Evolutionary conservation across 2,797 vertebrate genomes (phyloP).

Genomic region (Parambassis ranga): DNA sequence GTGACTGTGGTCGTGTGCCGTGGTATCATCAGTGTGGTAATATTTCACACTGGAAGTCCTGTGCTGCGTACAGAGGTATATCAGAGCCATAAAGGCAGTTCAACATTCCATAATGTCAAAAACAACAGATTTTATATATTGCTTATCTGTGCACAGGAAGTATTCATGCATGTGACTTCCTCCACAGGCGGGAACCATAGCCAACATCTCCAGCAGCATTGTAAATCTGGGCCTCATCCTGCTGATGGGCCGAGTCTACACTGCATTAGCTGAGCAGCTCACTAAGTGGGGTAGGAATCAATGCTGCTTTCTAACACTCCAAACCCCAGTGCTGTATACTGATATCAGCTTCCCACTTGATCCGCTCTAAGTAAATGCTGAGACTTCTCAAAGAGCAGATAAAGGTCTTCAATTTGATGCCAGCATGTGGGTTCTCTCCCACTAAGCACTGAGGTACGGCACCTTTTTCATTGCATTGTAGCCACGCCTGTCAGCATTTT

Average conservation of each 20-base stretch:
- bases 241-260: slow-evolving; percentile 83
- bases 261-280: slow-evolving; percentile 84
- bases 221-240: slow-evolving; percentile 83
- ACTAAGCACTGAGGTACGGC: no score
- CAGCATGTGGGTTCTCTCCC: neutral
- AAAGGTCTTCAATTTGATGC: slow-evolving; percentile 1
- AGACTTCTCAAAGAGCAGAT: neutral
- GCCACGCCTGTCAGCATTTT: neutral
- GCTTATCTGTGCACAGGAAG: no score
- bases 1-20: slow-evolving; percentile 85
- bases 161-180: slow-evolving; percentile 1
- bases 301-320: slow-evolving; percentile 13
- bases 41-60: slow-evolving; percentile 80
- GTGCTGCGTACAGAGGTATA: slow-evolving; percentile 82
- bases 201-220: slow-evolving; percentile 83
- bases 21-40: slow-evolving; percentile 81
- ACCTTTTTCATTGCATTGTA: neutral
- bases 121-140: no score
- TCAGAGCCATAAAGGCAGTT: neutral
- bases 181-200: slow-evolving; percentile 81
- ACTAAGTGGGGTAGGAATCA: slow-evolving; percentile 82
- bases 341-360: neutral
- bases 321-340: neutral
- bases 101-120: no score
- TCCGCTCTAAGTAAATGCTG: slow-evolving; percentile 18